Evolutionary conservation across 2,888 invertebrate species (phyloP).

Genomic region (Pammene aurita): DNA sequence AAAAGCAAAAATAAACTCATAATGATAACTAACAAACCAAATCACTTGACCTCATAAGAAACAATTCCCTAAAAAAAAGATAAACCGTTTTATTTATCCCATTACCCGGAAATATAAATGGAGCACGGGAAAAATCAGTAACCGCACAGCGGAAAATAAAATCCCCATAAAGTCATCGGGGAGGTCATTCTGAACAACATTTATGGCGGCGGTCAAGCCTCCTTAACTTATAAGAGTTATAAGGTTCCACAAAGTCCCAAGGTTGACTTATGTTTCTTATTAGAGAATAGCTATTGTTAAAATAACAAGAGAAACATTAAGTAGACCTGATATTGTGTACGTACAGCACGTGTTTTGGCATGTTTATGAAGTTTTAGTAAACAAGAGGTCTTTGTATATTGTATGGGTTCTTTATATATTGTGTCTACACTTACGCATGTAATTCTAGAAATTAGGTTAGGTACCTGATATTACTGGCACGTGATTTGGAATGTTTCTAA

Average conservation of each 20-base stretch:
- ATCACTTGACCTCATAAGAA: too few species aligned
- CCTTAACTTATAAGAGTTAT: constrained; percentile 14
- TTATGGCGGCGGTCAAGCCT: constrained; percentile 36
- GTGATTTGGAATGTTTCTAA: too few species aligned
- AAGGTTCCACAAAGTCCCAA: constrained; percentile 11
- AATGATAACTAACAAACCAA: too few species aligned
- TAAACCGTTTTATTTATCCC: constrained; percentile 21
- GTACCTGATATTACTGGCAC: too few species aligned
- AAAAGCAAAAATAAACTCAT: too few species aligned
- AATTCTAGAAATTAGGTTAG: too few species aligned
- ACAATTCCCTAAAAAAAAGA: constrained; percentile 5
- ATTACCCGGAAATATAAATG: constrained; percentile 34
- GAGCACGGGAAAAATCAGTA: constrained; percentile 24
- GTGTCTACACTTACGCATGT: too few species aligned
- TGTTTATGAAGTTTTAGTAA: too few species aligned
- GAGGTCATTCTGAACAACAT: constrained; percentile 28
- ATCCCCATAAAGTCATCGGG: constrained; percentile 32
- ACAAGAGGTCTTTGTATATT: too few species aligned
- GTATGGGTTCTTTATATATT: too few species aligned
- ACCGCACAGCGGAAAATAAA: constrained; percentile 40
- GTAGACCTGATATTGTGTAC: too few species aligned
- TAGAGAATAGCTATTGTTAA: not conserved
- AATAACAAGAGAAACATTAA: not conserved
- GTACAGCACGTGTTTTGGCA: too few species aligned
- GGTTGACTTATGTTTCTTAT: constrained; percentile 15